Base-by-base conservation (phyloP, 1,140 invertebrate species). In the Protaetia brevitarsis region DNA sequence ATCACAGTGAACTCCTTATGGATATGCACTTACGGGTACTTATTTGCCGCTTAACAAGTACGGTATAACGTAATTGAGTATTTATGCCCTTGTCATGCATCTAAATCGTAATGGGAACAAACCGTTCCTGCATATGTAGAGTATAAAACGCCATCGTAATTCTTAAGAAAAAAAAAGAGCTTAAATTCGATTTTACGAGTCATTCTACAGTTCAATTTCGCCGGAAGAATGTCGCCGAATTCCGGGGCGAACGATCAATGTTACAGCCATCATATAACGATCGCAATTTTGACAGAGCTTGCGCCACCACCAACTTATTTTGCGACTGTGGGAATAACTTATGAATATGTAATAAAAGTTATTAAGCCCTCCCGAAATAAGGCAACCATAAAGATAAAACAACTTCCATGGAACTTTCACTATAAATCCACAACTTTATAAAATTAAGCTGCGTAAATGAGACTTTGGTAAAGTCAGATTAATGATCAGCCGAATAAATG, bases 401-500 rank as follows among this genome's bases (percentile, higher is more conserved):
- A 74, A 75, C 69, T 76, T 74, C 63, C 61, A 36, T 58, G 68
- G 41, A 76, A 76, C 75, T 76, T 76, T 69, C 59, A 74, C 73
- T 75, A 76, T 76, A 76, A 76, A 76, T 76, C 74, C 74, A 70
- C 70, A 76, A 76, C 75, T 76, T 76, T 76, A 71, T 76, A 74
- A 75, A n/a, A 76, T 76, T 76, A 76, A 75, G 75, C 75, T 71
- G 74, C 74, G 72, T 74, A 76, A 76, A 76, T 75, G 75, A 74
- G 75, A 75, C 72, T 76, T 73, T 71, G 71, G 68, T 73, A 74
- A 74, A 76, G 75, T 75, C 73, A 75, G 72, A 76, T 76, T 76
- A 76, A 76, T 73, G 73, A 74, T 67, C 68, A 51, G 41, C 41
- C 65, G 71, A 76, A 72, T 73, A 76, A 75, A 75, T 74, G 75